Evolutionary conservation across 1,140 invertebrate genomes (phyloP).

Genomic region (Globodera ellingtonae): DNA sequence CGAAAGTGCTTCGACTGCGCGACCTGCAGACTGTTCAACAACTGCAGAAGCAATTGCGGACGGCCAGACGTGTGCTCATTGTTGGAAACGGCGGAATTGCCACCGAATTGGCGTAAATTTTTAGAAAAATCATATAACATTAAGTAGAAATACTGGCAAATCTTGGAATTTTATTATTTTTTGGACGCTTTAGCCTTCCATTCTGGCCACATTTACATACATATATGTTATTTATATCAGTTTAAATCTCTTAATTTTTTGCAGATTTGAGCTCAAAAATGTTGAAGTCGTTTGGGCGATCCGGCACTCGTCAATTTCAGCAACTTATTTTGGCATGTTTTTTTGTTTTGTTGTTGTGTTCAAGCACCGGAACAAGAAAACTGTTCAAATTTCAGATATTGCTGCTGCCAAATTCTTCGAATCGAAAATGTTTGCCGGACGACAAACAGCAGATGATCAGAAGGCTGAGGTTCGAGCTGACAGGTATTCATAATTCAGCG

Average conservation of each 20-base stretch:
- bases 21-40: slow-evolving; percentile 39
- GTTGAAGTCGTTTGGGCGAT: slow-evolving; percentile 47
- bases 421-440: slow-evolving; percentile 21
- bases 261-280: slow-evolving; percentile 45
- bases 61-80: slow-evolving; percentile 35
- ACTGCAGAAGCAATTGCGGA: slow-evolving; percentile 21
- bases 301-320: slow-evolving; percentile 40
- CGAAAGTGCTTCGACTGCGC: slow-evolving; percentile 34
- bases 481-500: slow-evolving; percentile 12
- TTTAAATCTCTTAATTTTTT: slow-evolving; percentile 16
- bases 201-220: too few relatives aligned
- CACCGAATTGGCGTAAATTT: slow-evolving; percentile 43
- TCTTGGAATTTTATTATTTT: too few relatives aligned
- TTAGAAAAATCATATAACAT: not conserved
- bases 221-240: too few relatives aligned
- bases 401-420: slow-evolving; percentile 48
- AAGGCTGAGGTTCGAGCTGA: slow-evolving; percentile 26
- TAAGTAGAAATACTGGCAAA: not conserved
- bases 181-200: too few relatives aligned
- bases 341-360: not conserved
- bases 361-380: too few relatives aligned
- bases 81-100: slow-evolving; percentile 51
- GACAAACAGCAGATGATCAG: slow-evolving; percentile 8
- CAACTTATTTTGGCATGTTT: slow-evolving; percentile 41
- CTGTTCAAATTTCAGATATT: slow-evolving; percentile 16